Conservation (phyloP, 92 coral and sea anemone genomes). For the Pocillopora meandrina region DNA sequence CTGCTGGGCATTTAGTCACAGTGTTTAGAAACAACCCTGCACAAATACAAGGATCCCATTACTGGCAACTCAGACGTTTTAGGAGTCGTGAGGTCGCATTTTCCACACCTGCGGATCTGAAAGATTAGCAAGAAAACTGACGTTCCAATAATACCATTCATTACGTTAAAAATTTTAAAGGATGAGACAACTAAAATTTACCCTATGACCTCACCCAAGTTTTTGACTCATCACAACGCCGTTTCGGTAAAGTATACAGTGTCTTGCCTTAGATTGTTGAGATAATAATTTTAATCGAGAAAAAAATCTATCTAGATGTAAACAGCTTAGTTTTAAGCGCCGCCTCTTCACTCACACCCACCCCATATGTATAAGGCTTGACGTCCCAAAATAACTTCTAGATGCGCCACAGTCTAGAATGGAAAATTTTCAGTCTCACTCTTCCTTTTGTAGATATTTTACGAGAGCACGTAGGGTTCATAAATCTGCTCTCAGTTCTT, state of each 20-base stretch:
- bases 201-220: neutral
- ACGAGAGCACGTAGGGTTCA: no score
- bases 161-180: neutral
- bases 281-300: neutral
- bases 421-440: no score
- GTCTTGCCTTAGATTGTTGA: neutral
- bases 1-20: no score
- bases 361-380: neutral
- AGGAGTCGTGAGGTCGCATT: slow-evolving; percentile 3
- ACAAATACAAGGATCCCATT: no score
- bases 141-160: neutral
- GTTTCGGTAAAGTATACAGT: neutral
- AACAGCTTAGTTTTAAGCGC: neutral
- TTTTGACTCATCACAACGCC: neutral
- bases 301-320: neutral
- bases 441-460: no score
- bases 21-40: no score
- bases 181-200: neutral
- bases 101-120: neutral
- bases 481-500: no score
- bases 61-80: neutral
- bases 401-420: no score
- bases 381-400: no score
- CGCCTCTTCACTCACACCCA: neutral
- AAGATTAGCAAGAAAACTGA: neutral